Percentiles rank a stretch among this genome's conserved stretches.
These are phyloP conservation scores for Monochamus alternatus DNA, from an alignment of 2,888 invertebrate genomes.

Conservation along the genomic window DNA sequence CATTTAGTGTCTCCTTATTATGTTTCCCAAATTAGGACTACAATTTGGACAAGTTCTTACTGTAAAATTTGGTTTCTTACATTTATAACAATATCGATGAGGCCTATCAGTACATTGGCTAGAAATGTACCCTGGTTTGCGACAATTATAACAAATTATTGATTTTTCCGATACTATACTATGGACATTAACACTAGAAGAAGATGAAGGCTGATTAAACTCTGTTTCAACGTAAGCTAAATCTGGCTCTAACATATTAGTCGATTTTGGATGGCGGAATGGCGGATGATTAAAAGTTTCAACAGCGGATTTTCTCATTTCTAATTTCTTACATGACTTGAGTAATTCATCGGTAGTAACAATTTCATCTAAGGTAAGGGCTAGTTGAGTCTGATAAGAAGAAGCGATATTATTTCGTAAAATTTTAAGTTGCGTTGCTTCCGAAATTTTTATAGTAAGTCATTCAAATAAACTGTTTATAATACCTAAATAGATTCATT, in stretches of 20 bases:
- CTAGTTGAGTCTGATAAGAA: constrained; percentile 42
- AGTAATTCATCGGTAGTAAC: constrained; percentile 33
- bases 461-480: constrained; percentile 37
- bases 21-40: constrained; percentile 13
- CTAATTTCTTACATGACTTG: constrained; percentile 41
- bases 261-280: constrained; percentile 12
- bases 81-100: constrained; percentile 37
- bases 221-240: constrained; percentile 30
- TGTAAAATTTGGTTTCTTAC: constrained; percentile 34
- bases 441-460: constrained; percentile 14
- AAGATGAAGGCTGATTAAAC: constrained; percentile 2
- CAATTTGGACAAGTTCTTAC: constrained; percentile 41
- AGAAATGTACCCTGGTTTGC: constrained; percentile 32
- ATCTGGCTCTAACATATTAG: constrained; percentile 35
- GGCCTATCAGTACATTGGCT: constrained; percentile 28
- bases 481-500: too few species aligned
- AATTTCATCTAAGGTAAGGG: constrained; percentile 31
- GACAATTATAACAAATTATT: constrained; percentile 38
- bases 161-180: neutral
- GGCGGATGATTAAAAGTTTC: constrained; percentile 35
- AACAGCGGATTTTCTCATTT: constrained; percentile 27
- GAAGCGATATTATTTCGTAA: constrained; percentile 39
- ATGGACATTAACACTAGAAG: neutral
- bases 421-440: constrained; percentile 18
- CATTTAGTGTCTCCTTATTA: neutral